phyloP scores from a whole-genome alignment of 2,888 invertebrate species.

The Chrysodeixis includens region DNA sequence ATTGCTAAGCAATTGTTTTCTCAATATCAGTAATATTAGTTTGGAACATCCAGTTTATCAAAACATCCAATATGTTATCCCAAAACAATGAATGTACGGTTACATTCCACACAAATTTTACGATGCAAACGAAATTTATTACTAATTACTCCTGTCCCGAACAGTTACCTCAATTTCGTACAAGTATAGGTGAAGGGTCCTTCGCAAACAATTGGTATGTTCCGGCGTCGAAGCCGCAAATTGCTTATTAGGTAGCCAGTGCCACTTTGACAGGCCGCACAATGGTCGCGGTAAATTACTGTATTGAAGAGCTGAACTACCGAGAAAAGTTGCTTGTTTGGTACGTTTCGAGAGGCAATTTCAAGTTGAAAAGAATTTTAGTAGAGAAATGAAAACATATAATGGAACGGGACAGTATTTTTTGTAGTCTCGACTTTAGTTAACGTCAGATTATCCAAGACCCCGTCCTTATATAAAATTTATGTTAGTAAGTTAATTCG shows the following conservation, averaged over 20 bases:
- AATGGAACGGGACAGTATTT: too few species aligned
- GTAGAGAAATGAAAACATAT: too few species aligned
- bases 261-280: constrained; percentile 4
- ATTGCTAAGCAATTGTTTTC: too few species aligned
- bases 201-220: constrained; percentile 14
- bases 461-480: too few species aligned
- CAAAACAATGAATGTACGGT: constrained; percentile 3
- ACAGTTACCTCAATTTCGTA: constrained; percentile 15
- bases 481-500: too few species aligned
- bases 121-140: constrained; percentile 14
- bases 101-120: neutral
- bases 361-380: too few species aligned
- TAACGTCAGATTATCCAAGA: too few species aligned
- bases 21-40: too few species aligned
- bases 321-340: neutral
- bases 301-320: neutral
- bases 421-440: too few species aligned
- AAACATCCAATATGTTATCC: too few species aligned
- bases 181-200: constrained; percentile 24
- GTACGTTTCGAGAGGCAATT: neutral
- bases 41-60: too few species aligned
- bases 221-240: constrained; percentile 12
- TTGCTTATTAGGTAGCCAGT: constrained; percentile 12
- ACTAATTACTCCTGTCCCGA: constrained; percentile 32
- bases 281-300: constrained; percentile 4